phyloP scores from a whole-genome alignment of 2,888 invertebrate genomes.

The Metalampra italica region DNA sequence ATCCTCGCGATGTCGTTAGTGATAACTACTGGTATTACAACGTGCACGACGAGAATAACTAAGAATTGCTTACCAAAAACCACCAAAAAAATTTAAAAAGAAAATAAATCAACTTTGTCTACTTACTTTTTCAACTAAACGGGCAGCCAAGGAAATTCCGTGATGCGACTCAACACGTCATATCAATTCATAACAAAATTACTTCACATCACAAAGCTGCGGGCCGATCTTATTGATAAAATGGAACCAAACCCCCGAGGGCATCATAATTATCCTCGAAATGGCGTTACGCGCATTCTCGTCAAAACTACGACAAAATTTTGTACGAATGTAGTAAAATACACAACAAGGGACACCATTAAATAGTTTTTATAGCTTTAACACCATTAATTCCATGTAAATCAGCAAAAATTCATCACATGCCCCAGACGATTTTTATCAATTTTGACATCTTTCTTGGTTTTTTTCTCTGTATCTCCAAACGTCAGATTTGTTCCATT shows the following conservation, averaged over 20 bases:
- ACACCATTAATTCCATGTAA: not conserved
- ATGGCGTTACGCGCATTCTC: not conserved
- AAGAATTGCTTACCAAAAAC: no score
- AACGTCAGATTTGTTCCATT: not conserved
- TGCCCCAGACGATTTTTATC: conserved; percentile 2
- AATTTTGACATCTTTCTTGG: conserved; percentile 1
- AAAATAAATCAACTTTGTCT: not conserved
- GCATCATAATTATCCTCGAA: conserved; percentile 5
- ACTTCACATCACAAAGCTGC: conserved; percentile 8
- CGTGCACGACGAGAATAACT: no score
- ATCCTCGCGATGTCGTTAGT: no score
- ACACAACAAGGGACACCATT: not conserved
- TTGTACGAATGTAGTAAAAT: no score
- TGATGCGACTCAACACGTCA: conserved; percentile 18
- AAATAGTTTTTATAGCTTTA: not conserved
- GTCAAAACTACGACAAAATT: not conserved
- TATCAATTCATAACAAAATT: conserved; percentile 14
- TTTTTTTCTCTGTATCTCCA: not conserved
- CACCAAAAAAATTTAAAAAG: no score
- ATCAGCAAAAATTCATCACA: not conserved
- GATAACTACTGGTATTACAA: no score
- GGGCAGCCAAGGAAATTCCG: not conserved
- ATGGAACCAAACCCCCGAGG: conserved; percentile 21
- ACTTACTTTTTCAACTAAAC: conserved; percentile 11
- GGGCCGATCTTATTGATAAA: conserved; percentile 17